Evolutionary conservation across 2,113 vertebrate genomes (phyloP).

Genomic region (Semicossyphus pulcher): DNA sequence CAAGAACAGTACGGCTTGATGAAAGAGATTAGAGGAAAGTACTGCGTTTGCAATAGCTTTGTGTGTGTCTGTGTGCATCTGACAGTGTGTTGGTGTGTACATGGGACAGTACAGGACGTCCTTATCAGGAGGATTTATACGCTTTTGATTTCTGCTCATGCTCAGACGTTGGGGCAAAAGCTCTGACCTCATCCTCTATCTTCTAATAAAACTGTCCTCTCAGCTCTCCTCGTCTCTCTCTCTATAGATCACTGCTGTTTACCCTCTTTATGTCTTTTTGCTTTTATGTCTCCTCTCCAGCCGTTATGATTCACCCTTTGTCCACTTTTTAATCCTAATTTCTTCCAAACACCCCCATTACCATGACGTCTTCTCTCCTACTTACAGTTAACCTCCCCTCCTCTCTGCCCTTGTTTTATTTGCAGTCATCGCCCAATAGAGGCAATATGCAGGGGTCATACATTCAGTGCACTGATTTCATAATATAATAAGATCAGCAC

Average conservation of each 20-base stretch:
- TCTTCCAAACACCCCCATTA: neutral
- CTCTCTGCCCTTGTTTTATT: neutral
- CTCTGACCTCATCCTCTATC: conserved; percentile 65
- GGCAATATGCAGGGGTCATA: conserved; percentile 29
- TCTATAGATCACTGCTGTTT: conserved; percentile 2
- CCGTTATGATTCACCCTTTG: neutral
- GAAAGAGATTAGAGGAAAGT: conserved; percentile 53
- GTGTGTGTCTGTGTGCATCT: conserved; percentile 25
- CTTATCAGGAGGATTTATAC: conserved; percentile 67
- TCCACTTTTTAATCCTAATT: conserved; percentile 25
- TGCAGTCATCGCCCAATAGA: neutral
- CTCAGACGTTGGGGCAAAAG: conserved; percentile 40
- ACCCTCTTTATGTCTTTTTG: conserved; percentile 5
- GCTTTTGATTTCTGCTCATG: conserved; percentile 69
- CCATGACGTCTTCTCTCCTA: neutral
- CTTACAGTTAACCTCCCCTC: conserved; percentile 5
- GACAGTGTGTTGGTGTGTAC: neutral
- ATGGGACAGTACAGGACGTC: conserved; percentile 56
- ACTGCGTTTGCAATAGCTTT: conserved; percentile 31
- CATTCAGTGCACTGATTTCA: conserved; percentile 29
- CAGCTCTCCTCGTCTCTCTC: conserved; percentile 42
- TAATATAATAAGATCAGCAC: conserved; percentile 8
- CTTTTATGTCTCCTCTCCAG: neutral
- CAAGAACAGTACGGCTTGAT: conserved; percentile 35
- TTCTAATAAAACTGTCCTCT: conserved; percentile 63